phyloP scores from a whole-genome alignment of 1,140 invertebrate genomes.

The Nixonia krombeini region DNA sequence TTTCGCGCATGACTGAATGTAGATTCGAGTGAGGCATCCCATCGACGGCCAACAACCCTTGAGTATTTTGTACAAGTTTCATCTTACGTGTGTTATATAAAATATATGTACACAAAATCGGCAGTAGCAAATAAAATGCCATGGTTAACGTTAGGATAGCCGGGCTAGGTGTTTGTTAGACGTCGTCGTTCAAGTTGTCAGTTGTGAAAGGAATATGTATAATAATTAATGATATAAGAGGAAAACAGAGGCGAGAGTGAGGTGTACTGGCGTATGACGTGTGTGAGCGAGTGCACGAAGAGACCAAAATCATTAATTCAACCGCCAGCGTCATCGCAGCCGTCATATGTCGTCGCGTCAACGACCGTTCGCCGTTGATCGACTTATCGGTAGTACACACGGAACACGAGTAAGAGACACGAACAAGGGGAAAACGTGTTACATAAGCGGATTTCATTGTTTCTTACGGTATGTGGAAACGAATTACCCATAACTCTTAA shows the following conservation, averaged over 20 bases:
- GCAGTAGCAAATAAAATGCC: slow-evolving; percentile 33
- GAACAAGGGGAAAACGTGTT: too few relatives aligned
- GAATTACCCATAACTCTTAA: too few relatives aligned
- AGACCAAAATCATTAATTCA: too few relatives aligned
- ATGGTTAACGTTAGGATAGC: slow-evolving; percentile 44
- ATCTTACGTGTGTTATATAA: slow-evolving; percentile 14
- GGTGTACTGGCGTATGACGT: not conserved
- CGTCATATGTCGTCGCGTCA: too few relatives aligned
- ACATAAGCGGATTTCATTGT: too few relatives aligned
- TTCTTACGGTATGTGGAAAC: too few relatives aligned
- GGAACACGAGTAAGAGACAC: too few relatives aligned
- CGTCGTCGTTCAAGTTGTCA: slow-evolving; percentile 29
- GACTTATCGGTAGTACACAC: too few relatives aligned
- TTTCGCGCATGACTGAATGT: slow-evolving; percentile 37
- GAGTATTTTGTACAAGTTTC: slow-evolving; percentile 33
- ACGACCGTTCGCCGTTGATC: too few relatives aligned
- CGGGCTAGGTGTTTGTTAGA: slow-evolving; percentile 35
- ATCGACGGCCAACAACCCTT: slow-evolving; percentile 21
- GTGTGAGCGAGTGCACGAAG: not conserved
- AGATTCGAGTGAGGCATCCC: slow-evolving; percentile 40
- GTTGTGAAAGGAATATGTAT: slow-evolving; percentile 17
- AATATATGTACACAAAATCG: slow-evolving; percentile 42
- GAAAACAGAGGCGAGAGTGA: slow-evolving; percentile 24
- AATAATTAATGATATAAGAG: slow-evolving; percentile 26
- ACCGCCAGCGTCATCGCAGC: too few relatives aligned